Conservation (phyloP, 2,888 invertebrate species). For the Pachliopta kotzebuea region DNA sequence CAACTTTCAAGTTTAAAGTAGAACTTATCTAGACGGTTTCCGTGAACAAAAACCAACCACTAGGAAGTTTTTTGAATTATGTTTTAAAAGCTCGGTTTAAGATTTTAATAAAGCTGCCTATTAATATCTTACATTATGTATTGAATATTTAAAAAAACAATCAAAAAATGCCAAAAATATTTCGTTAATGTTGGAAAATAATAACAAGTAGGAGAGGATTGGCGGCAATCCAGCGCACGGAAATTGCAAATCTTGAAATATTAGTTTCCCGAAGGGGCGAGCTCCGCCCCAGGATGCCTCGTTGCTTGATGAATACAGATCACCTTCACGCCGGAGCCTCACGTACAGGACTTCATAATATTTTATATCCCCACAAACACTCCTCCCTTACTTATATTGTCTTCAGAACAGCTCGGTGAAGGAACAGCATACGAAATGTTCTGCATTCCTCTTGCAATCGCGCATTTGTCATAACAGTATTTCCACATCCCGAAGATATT, state of each 20-base stretch:
- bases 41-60: no score
- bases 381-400: conserved; percentile 11
- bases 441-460: background rate
- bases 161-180: background rate
- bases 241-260: conserved; percentile 30
- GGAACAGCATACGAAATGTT: background rate
- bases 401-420: background rate
- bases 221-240: conserved; percentile 25
- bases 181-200: background rate
- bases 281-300: conserved; percentile 2
- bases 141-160: no score
- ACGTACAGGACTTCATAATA: conserved; percentile 23
- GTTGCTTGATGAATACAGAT: conserved; percentile 25
- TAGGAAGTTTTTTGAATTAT: no score
- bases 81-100: no score
- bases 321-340: conserved; percentile 1
- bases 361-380: conserved; percentile 16
- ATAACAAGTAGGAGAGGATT: conserved; percentile 7
- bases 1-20: no score
- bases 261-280: conserved; percentile 23
- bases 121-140: no score
- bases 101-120: no score
- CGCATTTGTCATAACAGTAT: background rate
- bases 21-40: no score
- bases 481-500: no score